A percentile compares a stretch with the other conserved stretches of the same genome.
Conservation (phyloP, 2,888 invertebrate species). For the Mantis religiosa region DNA sequence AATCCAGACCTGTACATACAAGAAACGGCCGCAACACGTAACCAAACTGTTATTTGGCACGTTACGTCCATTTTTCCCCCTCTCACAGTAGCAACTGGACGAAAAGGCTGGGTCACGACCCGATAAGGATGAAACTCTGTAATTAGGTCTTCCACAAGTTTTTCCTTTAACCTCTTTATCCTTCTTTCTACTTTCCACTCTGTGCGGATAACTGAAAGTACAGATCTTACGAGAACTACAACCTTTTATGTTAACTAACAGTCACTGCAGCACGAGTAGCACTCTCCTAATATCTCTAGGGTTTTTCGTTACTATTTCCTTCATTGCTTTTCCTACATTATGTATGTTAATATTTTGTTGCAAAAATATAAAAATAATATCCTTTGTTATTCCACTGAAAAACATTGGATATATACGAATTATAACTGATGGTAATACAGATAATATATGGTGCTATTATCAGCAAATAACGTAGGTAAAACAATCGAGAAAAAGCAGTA, state of each 20-base stretch:
- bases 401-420: no score
- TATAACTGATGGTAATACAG: no score
- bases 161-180: constrained; percentile 39
- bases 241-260: neutral
- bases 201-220: neutral
- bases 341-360: neutral
- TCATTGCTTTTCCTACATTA: neutral
- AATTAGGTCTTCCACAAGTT: constrained; percentile 28
- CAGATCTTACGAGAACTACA: neutral
- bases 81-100: neutral
- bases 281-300: neutral
- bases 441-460: no score
- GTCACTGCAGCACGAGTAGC: no score
- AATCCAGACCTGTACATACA: neutral
- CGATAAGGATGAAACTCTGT: neutral
- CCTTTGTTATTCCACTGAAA: no score
- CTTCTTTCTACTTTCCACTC: constrained; percentile 34
- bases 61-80: neutral
- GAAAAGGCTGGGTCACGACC: neutral
- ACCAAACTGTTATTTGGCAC: neutral
- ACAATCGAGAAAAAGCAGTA: no score
- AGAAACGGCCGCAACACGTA: neutral
- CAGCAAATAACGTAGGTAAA: no score
- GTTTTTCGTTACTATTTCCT: neutral
- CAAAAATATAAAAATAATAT: no score